These are phyloP conservation scores for Troides aeacus DNA, from an alignment of 2,888 invertebrate species.

Conservation along the genomic window DNA sequence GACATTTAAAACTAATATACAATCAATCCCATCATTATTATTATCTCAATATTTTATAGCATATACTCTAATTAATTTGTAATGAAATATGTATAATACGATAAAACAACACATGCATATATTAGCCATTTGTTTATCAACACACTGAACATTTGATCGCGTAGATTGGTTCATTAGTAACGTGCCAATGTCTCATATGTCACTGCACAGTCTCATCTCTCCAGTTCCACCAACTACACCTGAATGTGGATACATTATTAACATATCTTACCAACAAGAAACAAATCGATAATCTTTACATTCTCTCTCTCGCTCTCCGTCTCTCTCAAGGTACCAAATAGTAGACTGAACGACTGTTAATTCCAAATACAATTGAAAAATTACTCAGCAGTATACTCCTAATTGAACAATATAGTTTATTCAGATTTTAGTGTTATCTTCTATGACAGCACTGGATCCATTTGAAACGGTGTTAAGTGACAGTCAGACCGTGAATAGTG, in stretches of 20 bases:
- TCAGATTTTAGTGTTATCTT: no score
- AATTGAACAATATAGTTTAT: no score
- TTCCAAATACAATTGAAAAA: no score
- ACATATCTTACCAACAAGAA: not conserved
- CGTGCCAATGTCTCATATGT: not conserved
- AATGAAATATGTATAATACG: not conserved
- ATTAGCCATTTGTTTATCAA: not conserved
- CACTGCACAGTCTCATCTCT: not conserved
- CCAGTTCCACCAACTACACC: not conserved
- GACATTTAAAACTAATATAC: no score
- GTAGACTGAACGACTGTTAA: no score
- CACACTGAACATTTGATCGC: not conserved
- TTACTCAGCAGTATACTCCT: no score
- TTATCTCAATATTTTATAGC: not conserved
- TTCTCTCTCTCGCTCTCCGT: no score
- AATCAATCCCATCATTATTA: not conserved
- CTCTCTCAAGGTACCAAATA: no score
- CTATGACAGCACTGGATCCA: no score
- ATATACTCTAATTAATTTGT: not conserved
- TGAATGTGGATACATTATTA: not conserved
- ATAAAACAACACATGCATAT: not conserved
- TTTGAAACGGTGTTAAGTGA: no score
- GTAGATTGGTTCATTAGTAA: not conserved
- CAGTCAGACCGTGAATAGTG: no score
- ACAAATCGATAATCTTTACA: not conserved